These are phyloP conservation scores for Anarsia innoxiella DNA, from an alignment of 2,888 invertebrate genomes.

Conservation along the genomic window DNA sequence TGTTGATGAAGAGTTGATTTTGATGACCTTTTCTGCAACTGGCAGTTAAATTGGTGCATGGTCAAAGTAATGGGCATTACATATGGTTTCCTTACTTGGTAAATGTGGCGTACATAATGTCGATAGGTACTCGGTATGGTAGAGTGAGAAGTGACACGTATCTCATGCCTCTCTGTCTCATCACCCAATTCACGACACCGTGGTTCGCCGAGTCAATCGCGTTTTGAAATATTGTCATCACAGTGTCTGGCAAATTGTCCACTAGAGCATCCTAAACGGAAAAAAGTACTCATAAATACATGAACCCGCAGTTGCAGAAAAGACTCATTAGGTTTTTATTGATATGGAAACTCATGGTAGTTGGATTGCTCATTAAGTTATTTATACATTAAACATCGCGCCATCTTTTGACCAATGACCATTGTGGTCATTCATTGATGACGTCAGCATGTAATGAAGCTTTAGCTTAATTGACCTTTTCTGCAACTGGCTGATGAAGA, in stretches of 20 bases:
- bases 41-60: not conserved
- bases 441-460: too few relatives aligned
- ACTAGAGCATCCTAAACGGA: conserved; percentile 85
- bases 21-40: not conserved
- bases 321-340: too few relatives aligned
- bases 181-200: conserved; percentile 92
- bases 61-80: not conserved
- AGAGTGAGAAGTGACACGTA: conserved; percentile 86
- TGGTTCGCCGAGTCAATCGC: conserved; percentile 95
- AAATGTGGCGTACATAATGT: conserved; percentile 89
- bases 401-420: too few relatives aligned
- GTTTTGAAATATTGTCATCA: conserved; percentile 92
- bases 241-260: conserved; percentile 92
- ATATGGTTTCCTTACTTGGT: conserved; percentile 84
- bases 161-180: conserved; percentile 88
- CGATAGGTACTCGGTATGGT: conserved; percentile 91
- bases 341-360: too few relatives aligned
- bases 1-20: too few relatives aligned
- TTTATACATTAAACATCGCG: too few relatives aligned
- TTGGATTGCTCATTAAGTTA: too few relatives aligned
- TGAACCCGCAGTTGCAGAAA: too few relatives aligned
- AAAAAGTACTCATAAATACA: too few relatives aligned
- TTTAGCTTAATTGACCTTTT: too few relatives aligned
- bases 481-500: too few relatives aligned
- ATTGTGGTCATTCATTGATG: too few relatives aligned